phyloP scores from a whole-genome alignment of 1,140 invertebrate species.

The Drosophila malerkotliana region DNA sequence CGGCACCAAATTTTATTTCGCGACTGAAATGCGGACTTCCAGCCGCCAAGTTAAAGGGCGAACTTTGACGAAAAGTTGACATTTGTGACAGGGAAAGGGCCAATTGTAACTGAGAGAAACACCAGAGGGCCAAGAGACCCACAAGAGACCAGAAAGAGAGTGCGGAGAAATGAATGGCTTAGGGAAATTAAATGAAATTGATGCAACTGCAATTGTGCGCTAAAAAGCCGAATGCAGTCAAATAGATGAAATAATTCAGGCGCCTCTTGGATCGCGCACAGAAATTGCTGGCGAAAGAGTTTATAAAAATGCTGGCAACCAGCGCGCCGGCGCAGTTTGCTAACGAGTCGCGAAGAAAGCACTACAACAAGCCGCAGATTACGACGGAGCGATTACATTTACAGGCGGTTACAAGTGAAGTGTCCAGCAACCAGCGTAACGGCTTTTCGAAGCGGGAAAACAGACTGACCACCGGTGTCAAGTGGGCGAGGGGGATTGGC shows the following conservation, averaged over 20 bases:
- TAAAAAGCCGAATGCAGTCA: conserved; percentile 51
- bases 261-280: conserved; percentile 33
- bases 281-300: conserved; percentile 66
- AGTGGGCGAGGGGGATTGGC: conserved; percentile 14
- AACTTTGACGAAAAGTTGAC: conserved; percentile 22
- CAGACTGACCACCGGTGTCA: conserved; percentile 29
- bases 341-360: conserved; percentile 59
- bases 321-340: conserved; percentile 67
- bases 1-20: conserved; percentile 32
- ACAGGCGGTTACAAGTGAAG: conserved; percentile 11
- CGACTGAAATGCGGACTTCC: conserved; percentile 8
- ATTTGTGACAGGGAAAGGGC: conserved; percentile 20
- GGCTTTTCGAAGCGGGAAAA: conserved; percentile 60
- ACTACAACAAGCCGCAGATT: conserved; percentile 29
- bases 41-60: conserved; percentile 18
- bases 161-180: conserved; percentile 6
- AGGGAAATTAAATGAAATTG: conserved; percentile 55
- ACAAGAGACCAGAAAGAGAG: background rate
- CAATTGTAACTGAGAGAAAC: background rate
- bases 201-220: conserved; percentile 46
- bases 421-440: conserved; percentile 58
- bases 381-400: conserved; percentile 14
- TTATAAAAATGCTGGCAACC: conserved; percentile 80
- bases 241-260: conserved; percentile 78
- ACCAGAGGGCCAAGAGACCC: background rate